Evolutionary conservation across 23 tunicate species (phyloP).

Genomic region (Halocynthia aurantium): DNA sequence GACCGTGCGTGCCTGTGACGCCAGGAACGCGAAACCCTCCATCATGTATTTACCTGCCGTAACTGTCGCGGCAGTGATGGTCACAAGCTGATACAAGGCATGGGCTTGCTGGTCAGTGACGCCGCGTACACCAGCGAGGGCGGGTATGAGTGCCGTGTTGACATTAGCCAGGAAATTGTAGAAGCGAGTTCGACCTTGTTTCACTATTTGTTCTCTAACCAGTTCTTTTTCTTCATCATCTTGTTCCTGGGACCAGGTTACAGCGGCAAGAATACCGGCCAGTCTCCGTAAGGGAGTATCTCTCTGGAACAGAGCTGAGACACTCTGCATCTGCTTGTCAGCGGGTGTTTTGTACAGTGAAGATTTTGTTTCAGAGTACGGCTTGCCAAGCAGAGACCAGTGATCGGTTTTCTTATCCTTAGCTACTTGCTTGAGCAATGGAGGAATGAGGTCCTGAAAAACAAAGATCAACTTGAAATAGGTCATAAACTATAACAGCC

Average conservation of each 20-base stretch:
- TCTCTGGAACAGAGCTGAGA: not conserved
- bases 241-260: not conserved
- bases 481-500: too few relatives aligned
- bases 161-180: too few relatives aligned
- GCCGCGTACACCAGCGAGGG: too few relatives aligned
- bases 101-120: not conserved
- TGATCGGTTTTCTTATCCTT: not conserved
- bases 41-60: not conserved
- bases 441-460: conserved; percentile 13
- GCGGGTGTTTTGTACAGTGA: not conserved
- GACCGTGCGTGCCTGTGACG: not conserved
- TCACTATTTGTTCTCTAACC: not conserved
- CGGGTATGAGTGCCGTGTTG: too few relatives aligned
- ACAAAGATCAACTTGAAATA: not conserved
- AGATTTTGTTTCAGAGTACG: conserved; percentile 11
- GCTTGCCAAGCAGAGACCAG: conserved; percentile 6
- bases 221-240: not conserved
- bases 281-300: not conserved
- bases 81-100: not conserved
- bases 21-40: not conserved
- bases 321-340: not conserved
- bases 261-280: not conserved
- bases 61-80: not conserved
- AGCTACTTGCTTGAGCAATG: not conserved
- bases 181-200: not conserved